Percentiles rank a stretch among this genome's conserved stretches.
These are phyloP conservation scores for Diplolepis rosae DNA, from an alignment of 2,888 invertebrate genomes.

Conservation along the genomic window DNA sequence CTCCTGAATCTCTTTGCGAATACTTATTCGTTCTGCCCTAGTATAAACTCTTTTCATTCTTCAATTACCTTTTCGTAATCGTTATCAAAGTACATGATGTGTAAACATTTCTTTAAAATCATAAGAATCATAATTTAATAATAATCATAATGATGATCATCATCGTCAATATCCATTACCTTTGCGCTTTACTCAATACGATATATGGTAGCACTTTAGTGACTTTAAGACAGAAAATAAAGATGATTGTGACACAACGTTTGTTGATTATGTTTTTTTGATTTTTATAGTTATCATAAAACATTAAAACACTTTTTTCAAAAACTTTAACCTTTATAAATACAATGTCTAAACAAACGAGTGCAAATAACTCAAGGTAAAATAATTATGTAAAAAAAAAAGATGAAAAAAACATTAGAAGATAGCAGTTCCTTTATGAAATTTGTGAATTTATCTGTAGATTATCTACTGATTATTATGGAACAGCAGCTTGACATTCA, in stretches of 20 bases:
- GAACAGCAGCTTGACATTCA: neutral
- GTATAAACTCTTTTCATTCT: slow-evolving; percentile 46
- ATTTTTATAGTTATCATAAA: neutral
- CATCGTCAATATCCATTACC: slow-evolving; percentile 48
- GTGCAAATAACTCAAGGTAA: neutral
- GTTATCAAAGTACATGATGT: slow-evolving; percentile 59
- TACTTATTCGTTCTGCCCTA: slow-evolving; percentile 44
- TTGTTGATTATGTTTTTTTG: neutral
- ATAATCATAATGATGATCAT: slow-evolving; percentile 43
- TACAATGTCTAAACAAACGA: neutral
- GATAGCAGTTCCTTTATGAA: neutral
- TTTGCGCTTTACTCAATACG: slow-evolving; percentile 56
- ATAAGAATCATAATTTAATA: slow-evolving; percentile 54
- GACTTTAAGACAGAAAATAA: slow-evolving; percentile 65
- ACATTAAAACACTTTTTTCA: neutral
- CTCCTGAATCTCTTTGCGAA: slow-evolving; percentile 48
- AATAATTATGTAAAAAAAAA: too few relatives aligned
- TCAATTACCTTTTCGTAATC: slow-evolving; percentile 36
- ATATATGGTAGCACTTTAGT: slow-evolving; percentile 56
- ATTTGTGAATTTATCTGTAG: neutral
- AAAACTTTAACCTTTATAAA: neutral
- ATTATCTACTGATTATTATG: neutral
- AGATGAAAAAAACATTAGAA: neutral
- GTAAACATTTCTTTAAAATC: slow-evolving; percentile 51
- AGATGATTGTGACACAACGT: slow-evolving; percentile 33